Conservation (phyloP, 2,113 vertebrate genomes). For the Todiramphus saurophagus region DNA sequence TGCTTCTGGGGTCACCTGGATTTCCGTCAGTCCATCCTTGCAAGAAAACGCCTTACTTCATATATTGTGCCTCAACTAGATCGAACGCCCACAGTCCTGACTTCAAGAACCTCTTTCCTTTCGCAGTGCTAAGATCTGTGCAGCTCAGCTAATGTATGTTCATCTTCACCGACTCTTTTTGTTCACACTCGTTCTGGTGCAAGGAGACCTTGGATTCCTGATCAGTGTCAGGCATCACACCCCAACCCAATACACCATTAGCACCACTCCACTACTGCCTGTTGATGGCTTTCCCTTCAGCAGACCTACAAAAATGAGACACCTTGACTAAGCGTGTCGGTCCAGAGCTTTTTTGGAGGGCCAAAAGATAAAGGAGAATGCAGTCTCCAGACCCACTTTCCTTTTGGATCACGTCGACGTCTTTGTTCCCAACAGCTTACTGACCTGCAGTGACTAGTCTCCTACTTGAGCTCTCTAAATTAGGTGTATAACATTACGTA, state of each 20-base stretch:
- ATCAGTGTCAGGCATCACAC: rapidly evolving
- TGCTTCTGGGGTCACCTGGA: not conserved
- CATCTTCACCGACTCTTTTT: not conserved
- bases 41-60: not conserved
- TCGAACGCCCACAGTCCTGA: not conserved
- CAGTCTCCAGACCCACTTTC: not conserved
- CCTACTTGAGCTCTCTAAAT: not conserved
- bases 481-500: not conserved
- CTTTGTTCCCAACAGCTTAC: not conserved
- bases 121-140: not conserved
- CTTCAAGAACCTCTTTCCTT: not conserved
- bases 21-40: not conserved
- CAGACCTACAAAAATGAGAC: not conserved
- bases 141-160: not conserved
- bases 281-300: not conserved
- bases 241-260: not conserved
- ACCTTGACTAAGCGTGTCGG: not conserved
- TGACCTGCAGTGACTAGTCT: not conserved
- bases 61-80: not conserved
- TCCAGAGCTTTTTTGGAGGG: not conserved
- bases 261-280: not conserved
- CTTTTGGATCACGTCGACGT: not conserved
- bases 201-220: not conserved
- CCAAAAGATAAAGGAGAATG: rapidly evolving
- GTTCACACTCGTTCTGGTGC: rapidly evolving